Percentiles rank a stretch among this genome's conserved stretches.
Evolutionary conservation across 2,888 invertebrate genomes (phyloP).

Genomic region (Eupithecia exiguata): DNA sequence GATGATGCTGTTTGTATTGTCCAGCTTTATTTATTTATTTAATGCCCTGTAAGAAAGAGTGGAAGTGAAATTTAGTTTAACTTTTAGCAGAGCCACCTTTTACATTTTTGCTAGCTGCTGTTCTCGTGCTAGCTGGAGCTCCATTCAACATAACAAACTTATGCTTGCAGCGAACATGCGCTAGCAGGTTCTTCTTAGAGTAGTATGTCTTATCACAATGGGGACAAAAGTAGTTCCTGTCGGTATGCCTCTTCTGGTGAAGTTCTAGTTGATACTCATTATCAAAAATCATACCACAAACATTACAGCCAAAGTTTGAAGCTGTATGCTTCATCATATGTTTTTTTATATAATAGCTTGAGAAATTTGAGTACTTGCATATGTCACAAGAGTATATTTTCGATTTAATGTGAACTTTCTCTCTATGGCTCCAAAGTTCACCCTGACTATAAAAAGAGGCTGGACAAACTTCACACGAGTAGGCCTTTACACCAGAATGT

Average conservation of each 20-base stretch:
- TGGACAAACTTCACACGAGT: slow-evolving; percentile 68
- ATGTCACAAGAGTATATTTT: slow-evolving; percentile 58
- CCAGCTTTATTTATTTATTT: no score
- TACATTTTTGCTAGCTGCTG: neutral
- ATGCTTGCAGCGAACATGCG: slow-evolving; percentile 44
- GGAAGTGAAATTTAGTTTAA: neutral
- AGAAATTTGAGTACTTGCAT: slow-evolving; percentile 60
- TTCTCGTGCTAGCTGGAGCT: neutral
- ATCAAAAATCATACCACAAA: slow-evolving; percentile 66
- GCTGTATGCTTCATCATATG: slow-evolving; percentile 61
- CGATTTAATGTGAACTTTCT: slow-evolving; percentile 55
- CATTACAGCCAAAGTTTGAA: slow-evolving; percentile 58
- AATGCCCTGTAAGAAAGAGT: no score
- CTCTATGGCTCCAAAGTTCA: slow-evolving; percentile 66
- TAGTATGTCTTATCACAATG: slow-evolving; percentile 62
- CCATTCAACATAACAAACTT: slow-evolving; percentile 18
- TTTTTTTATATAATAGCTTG: slow-evolving; percentile 48
- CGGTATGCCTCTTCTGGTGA: slow-evolving; percentile 65
- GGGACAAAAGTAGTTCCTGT: slow-evolving; percentile 60
- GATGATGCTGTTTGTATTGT: no score
- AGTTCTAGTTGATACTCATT: slow-evolving; percentile 53
- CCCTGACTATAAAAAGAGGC: slow-evolving; percentile 62
- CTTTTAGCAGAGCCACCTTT: slow-evolving; percentile 14
- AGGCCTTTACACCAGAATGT: slow-evolving; percentile 63
- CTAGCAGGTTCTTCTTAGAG: slow-evolving; percentile 46